A percentile compares a stretch with the other conserved stretches of the same genome.
phyloP scores from a whole-genome alignment of 2,797 vertebrate genomes.

The Rhinichthys osculus region DNA sequence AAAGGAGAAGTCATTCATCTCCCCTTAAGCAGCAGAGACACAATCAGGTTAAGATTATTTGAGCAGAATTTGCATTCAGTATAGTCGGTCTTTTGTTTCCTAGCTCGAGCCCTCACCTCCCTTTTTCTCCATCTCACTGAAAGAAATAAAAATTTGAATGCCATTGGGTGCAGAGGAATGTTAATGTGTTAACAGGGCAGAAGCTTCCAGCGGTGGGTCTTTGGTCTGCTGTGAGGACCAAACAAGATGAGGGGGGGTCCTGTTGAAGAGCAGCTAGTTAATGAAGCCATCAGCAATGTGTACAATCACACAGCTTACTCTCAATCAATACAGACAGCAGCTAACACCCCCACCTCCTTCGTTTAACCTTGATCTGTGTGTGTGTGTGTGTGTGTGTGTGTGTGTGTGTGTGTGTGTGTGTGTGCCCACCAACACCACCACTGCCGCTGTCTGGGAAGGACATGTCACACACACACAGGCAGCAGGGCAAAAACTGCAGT shows the following conservation, averaged over 20 bases:
- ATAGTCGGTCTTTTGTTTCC: constrained; percentile 27
- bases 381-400: not conserved
- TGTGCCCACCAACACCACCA: not conserved
- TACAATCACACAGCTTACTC: constrained; percentile 27
- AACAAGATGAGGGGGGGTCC: not conserved
- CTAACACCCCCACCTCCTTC: constrained; percentile 38
- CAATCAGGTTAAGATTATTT: constrained; percentile 55
- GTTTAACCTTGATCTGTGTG: constrained; percentile 51
- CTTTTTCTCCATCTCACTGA: constrained; percentile 8
- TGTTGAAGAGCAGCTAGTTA: constrained; percentile 21
- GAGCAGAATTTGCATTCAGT: constrained; percentile 36
- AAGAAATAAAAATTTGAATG: constrained; percentile 30
- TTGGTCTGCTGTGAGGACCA: constrained; percentile 26
- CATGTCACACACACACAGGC: not conserved
- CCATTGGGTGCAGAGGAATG: constrained; percentile 18
- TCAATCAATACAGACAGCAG: constrained; percentile 48
- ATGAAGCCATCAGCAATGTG: constrained; percentile 45
- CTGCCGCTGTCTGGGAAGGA: constrained; percentile 14
- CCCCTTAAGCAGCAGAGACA: constrained; percentile 45
- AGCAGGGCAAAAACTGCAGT: constrained; percentile 28
- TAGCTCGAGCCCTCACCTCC: not conserved
- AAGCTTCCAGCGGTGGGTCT: constrained; percentile 26
- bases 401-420: not conserved
- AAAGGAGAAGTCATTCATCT: constrained; percentile 38
- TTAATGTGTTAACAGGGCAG: constrained; percentile 41